phyloP scores from a whole-genome alignment of 2,113 vertebrate genomes.

The Guaruba guarouba region DNA sequence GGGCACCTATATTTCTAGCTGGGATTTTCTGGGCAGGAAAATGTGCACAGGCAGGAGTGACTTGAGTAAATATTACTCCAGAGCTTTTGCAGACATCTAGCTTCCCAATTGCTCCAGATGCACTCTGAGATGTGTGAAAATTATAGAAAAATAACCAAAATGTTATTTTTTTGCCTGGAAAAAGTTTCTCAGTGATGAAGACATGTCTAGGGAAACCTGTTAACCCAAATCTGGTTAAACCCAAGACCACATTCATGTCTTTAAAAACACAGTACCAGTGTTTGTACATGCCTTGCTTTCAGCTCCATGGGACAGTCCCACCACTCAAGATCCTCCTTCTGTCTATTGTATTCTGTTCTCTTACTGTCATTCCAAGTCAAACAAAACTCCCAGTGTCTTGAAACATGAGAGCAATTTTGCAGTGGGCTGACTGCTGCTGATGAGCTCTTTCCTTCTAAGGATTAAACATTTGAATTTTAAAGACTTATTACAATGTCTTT shows the following conservation, averaged over 20 bases:
- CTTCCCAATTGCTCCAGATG: background rate
- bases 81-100: background rate
- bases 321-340: background rate
- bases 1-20: background rate
- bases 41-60: background rate
- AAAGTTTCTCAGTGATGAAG: constrained; percentile 29
- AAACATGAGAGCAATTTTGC: background rate
- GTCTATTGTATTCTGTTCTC: background rate
- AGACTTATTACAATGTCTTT: background rate
- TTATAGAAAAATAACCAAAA: background rate
- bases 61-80: background rate
- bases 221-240: background rate
- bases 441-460: background rate
- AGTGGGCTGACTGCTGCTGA: background rate
- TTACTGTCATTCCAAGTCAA: background rate
- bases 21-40: background rate
- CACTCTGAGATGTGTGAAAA: background rate
- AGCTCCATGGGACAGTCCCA: background rate
- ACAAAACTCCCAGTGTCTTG: background rate
- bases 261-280: background rate
- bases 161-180: background rate
- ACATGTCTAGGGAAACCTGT: constrained; percentile 1
- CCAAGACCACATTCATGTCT: background rate
- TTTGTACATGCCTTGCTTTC: background rate
- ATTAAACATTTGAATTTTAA: background rate